A percentile compares a stretch with the other conserved stretches of the same genome.
Conservation (phyloP, 2,888 invertebrate species). For the Lypha dubia region DNA sequence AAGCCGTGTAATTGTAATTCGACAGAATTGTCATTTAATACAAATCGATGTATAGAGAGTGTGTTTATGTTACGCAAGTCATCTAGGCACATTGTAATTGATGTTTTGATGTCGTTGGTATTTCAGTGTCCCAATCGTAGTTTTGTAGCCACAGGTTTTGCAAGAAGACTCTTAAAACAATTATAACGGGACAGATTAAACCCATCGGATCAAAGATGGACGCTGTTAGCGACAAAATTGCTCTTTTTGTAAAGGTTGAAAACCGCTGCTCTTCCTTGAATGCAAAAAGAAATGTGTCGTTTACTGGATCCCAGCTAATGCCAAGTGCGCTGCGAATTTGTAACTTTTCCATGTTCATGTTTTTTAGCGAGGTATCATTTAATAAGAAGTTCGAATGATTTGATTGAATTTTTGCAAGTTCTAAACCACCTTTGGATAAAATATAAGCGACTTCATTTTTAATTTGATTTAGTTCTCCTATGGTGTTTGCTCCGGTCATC, state of each 20-base stretch:
- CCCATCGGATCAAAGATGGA: conserved; percentile 40
- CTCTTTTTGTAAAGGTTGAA: conserved; percentile 17
- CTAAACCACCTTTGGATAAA: conserved; percentile 32
- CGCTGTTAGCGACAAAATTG: conserved; percentile 28
- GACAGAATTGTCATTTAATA: conserved; percentile 4
- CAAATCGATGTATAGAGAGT: conserved; percentile 18
- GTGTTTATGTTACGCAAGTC: background rate
- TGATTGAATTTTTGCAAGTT: conserved; percentile 35
- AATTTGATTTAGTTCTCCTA: conserved; percentile 13
- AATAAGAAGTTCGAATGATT: background rate
- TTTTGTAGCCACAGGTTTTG: conserved; percentile 34
- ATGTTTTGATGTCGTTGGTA: background rate
- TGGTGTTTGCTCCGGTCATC: conserved; percentile 13
- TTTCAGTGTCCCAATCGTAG: conserved; percentile 22
- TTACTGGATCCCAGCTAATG: background rate
- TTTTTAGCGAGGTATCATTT: too few relatives aligned
- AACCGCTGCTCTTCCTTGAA: background rate
- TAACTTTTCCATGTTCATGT: too few relatives aligned
- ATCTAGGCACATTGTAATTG: background rate
- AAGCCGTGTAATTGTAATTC: conserved; percentile 27
- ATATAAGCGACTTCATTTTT: conserved; percentile 24
- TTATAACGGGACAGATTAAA: conserved; percentile 17
- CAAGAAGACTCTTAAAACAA: conserved; percentile 24
- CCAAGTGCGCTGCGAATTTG: background rate
- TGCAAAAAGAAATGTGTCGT: conserved; percentile 15